These are phyloP conservation scores for Hemaris fuciformis DNA, from an alignment of 2,888 invertebrate species.

Conservation along the genomic window DNA sequence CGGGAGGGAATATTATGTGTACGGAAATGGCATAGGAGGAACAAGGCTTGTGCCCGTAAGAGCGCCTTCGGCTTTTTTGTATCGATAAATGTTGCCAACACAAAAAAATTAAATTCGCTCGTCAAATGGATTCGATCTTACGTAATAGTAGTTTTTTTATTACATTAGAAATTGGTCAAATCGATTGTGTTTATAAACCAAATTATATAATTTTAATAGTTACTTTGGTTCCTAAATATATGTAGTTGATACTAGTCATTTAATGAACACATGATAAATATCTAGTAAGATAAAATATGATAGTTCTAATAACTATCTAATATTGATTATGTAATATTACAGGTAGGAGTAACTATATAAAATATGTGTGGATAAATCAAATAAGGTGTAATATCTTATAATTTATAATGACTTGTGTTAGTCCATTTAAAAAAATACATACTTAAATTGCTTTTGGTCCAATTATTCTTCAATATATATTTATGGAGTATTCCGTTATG, in stretches of 20 bases:
- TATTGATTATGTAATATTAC: background rate
- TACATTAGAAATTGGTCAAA: background rate
- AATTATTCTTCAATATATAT: too few species aligned
- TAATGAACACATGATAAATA: background rate
- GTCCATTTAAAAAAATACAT: too few species aligned
- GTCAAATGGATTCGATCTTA: background rate
- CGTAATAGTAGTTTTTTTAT: background rate
- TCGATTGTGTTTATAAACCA: background rate
- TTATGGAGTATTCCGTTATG: too few species aligned
- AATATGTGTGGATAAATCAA: background rate
- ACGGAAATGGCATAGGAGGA: constrained; percentile 82
- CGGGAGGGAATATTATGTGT: constrained; percentile 88
- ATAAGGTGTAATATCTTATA: too few species aligned
- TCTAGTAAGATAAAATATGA: background rate
- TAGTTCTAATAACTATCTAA: too few species aligned
- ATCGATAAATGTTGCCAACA: constrained; percentile 68
- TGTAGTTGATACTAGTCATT: background rate
- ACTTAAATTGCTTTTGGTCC: too few species aligned
- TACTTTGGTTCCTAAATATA: background rate
- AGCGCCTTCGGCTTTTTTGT: constrained; percentile 89
- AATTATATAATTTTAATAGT: background rate
- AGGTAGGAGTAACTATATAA: background rate
- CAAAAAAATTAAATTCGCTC: background rate
- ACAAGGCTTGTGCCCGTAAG: constrained; percentile 87
- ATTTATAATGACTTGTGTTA: too few species aligned